Conservation (phyloP, 2,113 vertebrate genomes). For the Embiotoca jacksoni region DNA sequence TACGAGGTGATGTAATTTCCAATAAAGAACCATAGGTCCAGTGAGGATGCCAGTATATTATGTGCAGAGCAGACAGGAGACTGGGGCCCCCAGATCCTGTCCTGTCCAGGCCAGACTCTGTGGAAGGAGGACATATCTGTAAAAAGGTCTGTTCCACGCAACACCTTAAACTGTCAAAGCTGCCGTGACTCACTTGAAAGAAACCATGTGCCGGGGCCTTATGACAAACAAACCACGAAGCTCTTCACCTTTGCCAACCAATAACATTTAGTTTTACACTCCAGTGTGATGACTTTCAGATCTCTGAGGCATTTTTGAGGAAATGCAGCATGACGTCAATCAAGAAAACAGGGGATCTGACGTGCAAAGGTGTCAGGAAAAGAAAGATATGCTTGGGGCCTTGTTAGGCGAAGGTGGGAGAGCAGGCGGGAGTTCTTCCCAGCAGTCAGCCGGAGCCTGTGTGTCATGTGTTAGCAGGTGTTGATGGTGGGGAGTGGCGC, state of each 20-base stretch:
- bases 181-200: conserved; percentile 56
- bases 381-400: conserved; percentile 48
- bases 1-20: conserved; percentile 73
- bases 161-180: conserved; percentile 64
- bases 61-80: conserved; percentile 47
- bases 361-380: conserved; percentile 26
- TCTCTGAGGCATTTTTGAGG: conserved; percentile 30
- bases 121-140: conserved; percentile 53
- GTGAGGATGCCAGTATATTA: conserved; percentile 52
- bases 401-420: conserved; percentile 46
- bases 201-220: conserved; percentile 49
- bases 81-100: conserved; percentile 24
- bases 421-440: conserved; percentile 34
- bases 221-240: conserved; percentile 64
- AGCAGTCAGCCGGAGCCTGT: conserved; percentile 41
- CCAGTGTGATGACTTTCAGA: conserved; percentile 42
- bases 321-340: conserved; percentile 29
- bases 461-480: conserved; percentile 73
- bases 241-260: conserved; percentile 44
- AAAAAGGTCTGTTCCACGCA: conserved; percentile 47
- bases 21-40: conserved; percentile 59
- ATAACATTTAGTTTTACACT: conserved; percentile 58
- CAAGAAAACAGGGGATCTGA: conserved; percentile 6
- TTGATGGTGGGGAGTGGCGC: conserved; percentile 66
- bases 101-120: conserved; percentile 13